Percentiles rank a stretch among this genome's conserved stretches.
phyloP scores from a whole-genome alignment of 2,797 vertebrate species.

The Cyprinodon diabolis region DNA sequence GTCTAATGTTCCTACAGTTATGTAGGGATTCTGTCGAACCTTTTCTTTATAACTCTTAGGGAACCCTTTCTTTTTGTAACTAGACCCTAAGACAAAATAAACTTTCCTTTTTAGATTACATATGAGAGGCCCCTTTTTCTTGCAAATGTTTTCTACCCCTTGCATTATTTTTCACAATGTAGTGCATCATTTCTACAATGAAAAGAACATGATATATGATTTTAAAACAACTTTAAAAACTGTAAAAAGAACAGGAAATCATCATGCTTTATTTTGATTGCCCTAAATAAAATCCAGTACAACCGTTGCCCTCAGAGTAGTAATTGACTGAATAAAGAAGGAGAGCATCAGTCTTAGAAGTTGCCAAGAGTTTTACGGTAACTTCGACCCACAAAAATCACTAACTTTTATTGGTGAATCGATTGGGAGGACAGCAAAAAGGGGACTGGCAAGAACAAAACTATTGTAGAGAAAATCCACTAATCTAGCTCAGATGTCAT shows the following conservation, averaged over 20 bases:
- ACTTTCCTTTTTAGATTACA: constrained; percentile 26
- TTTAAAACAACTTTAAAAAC: not conserved
- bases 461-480: not conserved
- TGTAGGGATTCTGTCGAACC: constrained; percentile 78
- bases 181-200: not conserved
- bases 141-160: not conserved
- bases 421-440: not conserved
- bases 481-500: not conserved
- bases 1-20: constrained; percentile 77
- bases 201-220: not conserved
- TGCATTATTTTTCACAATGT: not conserved
- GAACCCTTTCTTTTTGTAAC: constrained; percentile 68
- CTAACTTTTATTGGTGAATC: not conserved
- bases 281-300: not conserved
- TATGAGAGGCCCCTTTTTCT: not conserved
- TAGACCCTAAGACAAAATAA: constrained; percentile 63
- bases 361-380: not conserved
- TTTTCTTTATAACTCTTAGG: constrained; percentile 79
- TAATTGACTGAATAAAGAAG: not conserved
- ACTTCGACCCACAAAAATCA: not conserved
- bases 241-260: not conserved
- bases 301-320: not conserved
- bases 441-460: not conserved
- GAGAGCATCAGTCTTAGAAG: not conserved
- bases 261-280: not conserved